These are phyloP conservation scores for Platalea minor DNA, from an alignment of 2,797 vertebrate species.

Conservation along the genomic window DNA sequence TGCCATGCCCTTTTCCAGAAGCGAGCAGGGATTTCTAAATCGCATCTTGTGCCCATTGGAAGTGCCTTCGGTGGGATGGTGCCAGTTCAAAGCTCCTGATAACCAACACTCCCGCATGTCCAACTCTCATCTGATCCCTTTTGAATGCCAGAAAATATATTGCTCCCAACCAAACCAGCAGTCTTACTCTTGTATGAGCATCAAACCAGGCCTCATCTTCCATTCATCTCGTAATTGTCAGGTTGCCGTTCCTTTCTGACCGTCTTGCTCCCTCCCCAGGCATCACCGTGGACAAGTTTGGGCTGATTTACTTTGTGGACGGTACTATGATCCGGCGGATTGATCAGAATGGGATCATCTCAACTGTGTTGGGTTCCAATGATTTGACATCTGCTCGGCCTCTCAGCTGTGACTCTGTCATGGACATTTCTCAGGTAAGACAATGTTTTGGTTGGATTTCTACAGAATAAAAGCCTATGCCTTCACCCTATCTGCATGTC, in stretches of 20 bases:
- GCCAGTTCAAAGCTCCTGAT: not conserved
- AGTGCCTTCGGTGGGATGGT: not conserved
- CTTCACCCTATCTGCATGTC: not conserved
- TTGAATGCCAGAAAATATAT: not conserved
- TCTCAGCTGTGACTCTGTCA: slow-evolving; percentile 96
- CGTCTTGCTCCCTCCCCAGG: slow-evolving; percentile 72
- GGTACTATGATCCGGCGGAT: slow-evolving; percentile 96
- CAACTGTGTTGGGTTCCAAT: slow-evolving; percentile 94
- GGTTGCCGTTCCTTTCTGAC: not conserved
- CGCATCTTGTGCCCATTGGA: not conserved
- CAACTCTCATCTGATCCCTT: not conserved
- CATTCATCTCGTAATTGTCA: not conserved
- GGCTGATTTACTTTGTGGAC: slow-evolving; percentile 95
- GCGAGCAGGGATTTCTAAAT: not conserved
- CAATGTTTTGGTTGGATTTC: not conserved
- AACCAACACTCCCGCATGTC: not conserved
- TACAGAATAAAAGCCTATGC: not conserved
- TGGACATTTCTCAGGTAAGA: slow-evolving; percentile 97
- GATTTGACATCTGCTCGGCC: slow-evolving; percentile 95
- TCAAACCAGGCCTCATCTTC: not conserved
- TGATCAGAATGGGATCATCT: slow-evolving; percentile 97
- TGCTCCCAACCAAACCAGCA: not conserved
- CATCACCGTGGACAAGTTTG: slow-evolving; percentile 95
- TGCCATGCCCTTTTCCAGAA: not conserved
- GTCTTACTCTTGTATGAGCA: not conserved